These are phyloP conservation scores for Labroides dimidiatus DNA, from an alignment of 2,797 vertebrate genomes.

Conservation along the genomic window DNA sequence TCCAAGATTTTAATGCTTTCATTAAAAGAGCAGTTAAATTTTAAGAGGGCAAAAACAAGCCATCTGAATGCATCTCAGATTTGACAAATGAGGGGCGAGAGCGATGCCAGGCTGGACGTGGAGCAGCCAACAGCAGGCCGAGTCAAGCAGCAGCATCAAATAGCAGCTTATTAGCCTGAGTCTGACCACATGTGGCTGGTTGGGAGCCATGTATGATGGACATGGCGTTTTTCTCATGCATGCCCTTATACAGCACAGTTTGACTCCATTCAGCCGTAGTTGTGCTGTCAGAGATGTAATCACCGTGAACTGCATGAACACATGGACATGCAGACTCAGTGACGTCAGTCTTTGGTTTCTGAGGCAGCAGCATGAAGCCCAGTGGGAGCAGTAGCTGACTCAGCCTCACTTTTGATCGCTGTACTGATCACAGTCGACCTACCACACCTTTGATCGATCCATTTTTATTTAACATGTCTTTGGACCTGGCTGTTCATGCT, in stretches of 20 bases:
- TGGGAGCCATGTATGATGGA: conserved; percentile 16
- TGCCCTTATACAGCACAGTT: not conserved
- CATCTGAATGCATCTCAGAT: conserved; percentile 36
- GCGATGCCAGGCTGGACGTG: conserved; percentile 28
- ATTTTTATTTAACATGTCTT: no score
- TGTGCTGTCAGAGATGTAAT: not conserved
- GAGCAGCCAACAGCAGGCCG: conserved; percentile 15
- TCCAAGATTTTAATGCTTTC: conserved; percentile 70
- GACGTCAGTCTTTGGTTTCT: no score
- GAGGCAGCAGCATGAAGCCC: no score
- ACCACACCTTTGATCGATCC: no score
- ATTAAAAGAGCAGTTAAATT: conserved; percentile 53
- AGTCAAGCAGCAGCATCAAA: conserved; percentile 29
- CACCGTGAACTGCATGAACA: no score
- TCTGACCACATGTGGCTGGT: conserved; percentile 14
- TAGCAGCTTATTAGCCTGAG: conserved; percentile 28
- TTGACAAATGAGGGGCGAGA: conserved; percentile 47
- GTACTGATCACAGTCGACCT: no score
- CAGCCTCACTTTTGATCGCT: no score
- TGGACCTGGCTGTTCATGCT: no score
- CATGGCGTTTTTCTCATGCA: conserved; percentile 12
- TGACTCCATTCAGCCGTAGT: not conserved
- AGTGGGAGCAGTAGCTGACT: no score
- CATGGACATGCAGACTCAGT: no score
- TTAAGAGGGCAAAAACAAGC: conserved; percentile 52